Percentiles rank a stretch among this genome's conserved stretches.
phyloP scores from a whole-genome alignment of 1,140 invertebrate genomes.

The Drosophila insularis region DNA sequence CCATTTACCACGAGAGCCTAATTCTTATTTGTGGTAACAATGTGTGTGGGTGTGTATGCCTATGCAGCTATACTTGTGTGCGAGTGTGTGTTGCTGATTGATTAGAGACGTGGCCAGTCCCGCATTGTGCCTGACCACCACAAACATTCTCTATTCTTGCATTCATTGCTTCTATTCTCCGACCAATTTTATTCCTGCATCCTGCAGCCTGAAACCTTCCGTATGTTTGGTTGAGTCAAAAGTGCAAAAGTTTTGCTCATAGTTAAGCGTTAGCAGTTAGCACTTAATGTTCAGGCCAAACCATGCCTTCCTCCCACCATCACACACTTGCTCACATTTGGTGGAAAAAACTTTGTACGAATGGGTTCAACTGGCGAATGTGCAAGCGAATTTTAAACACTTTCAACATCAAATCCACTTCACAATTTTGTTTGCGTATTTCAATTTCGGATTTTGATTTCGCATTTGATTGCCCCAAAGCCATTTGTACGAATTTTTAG shows the following conservation, averaged over 20 bases:
- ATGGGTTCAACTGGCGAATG: constrained; percentile 18
- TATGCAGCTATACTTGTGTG: neutral
- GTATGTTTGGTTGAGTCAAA: neutral
- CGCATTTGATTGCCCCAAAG: constrained; percentile 70
- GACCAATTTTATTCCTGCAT: neutral
- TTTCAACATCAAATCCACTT: constrained; percentile 66
- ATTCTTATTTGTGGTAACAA: constrained; percentile 48
- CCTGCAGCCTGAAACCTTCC: neutral
- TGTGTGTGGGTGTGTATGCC: constrained; percentile 19
- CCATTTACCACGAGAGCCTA: constrained; percentile 55
- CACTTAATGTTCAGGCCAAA: constrained; percentile 52
- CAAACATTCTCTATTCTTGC: constrained; percentile 2
- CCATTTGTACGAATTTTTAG: constrained; percentile 50
- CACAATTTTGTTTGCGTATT: constrained; percentile 76
- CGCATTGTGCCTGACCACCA: constrained; percentile 8
- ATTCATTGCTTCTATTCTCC: constrained; percentile 3
- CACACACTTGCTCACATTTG: constrained; percentile 19
- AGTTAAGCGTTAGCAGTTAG: constrained; percentile 53
- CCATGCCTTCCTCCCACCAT: constrained; percentile 9
- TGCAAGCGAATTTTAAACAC: constrained; percentile 64
- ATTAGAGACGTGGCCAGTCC: constrained; percentile 10
- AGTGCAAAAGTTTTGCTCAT: constrained; percentile 44
- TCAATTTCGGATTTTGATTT: constrained; percentile 79
- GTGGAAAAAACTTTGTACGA: constrained; percentile 17
- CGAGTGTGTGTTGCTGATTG: constrained; percentile 21